Base-by-base conservation (phyloP, 2,797 vertebrate genomes). In the Parambassis ranga region DNA sequence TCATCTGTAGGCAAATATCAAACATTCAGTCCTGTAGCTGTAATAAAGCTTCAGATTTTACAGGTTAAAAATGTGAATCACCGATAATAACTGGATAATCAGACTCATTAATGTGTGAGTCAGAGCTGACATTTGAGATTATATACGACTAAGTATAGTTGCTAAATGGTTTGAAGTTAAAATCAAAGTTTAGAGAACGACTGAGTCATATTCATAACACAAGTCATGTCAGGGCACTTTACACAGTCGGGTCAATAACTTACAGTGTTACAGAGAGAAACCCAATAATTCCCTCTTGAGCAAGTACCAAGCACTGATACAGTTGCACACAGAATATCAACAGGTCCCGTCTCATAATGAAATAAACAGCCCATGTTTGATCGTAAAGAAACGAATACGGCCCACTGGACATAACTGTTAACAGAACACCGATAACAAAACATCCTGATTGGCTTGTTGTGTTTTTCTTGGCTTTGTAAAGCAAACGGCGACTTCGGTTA, bases 401-500 rank as follows among this genome's bases (percentile, higher is more conserved):
- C 39, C 56, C 11, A 46, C 30, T 62, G 50, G 22, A 69, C 43
- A 50, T 60, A 26, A 33, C 4, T 31, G 19, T 72, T 35, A 57
- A 47, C 37, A 24, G 8, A n/a, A 16, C 44, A 27, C 23, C 19
- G 38, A 53, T 50, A 58, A 20, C 49, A 65, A 39, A 56, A 10
- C 13, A 41, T 62, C 47, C 41, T 8, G 5, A 64, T 27, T 7
- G 41, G 37, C 22, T 63, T 57, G 46, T 59, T 63, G 65, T 8
- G 15, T 15, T 31, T 48, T 49, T 62, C 26, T 65, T 56, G 50
- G 47, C 42, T 80, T 69, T 65, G 33, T 57, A 50, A 71, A 49
- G 28, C 71, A 72, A 82, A 77, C 38, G 58, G 44, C 63, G 75
- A 60, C 56, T 77, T 80, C 50, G 35, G 58, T 82, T 77, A 68